A percentile compares a stretch with the other conserved stretches of the same genome.
Conservation (phyloP, 2,888 invertebrate species). For the Gastrophysa polygoni region DNA sequence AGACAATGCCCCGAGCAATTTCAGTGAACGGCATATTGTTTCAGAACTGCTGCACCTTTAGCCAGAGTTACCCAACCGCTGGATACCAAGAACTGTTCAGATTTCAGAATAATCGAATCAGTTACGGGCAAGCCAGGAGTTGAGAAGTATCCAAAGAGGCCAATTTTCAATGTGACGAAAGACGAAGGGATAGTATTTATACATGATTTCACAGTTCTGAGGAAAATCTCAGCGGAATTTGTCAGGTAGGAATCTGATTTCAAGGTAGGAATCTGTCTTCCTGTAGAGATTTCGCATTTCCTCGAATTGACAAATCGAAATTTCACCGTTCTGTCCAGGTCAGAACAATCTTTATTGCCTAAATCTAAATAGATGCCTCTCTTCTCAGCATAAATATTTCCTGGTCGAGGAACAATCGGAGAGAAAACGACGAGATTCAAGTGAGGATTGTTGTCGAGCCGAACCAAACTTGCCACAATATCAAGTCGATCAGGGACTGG, state of each 20-base stretch:
- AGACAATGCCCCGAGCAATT: neutral
- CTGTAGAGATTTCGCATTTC: no score
- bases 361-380: no score
- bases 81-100: conserved; percentile 34
- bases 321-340: no score
- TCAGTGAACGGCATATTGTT: conserved; percentile 30
- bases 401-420: conserved; percentile 51
- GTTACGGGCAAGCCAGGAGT: no score
- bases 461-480: conserved; percentile 46
- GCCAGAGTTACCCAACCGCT: conserved; percentile 60
- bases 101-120: conserved; percentile 38
- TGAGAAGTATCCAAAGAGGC: conserved; percentile 11
- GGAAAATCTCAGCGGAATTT: conserved; percentile 53
- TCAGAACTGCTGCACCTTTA: conserved; percentile 58
- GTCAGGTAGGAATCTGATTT: no score
- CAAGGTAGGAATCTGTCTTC: no score
- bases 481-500: conserved; percentile 41
- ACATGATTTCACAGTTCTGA: conserved; percentile 57
- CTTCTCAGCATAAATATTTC: conserved; percentile 56
- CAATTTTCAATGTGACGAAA: conserved; percentile 62
- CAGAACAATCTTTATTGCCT: no score
- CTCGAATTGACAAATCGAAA: no score
- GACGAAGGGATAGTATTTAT: conserved; percentile 66
- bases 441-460: conserved; percentile 53
- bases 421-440: conserved; percentile 46